Conservation (phyloP, 2,113 vertebrate species). For the Calidris pygmaea region DNA sequence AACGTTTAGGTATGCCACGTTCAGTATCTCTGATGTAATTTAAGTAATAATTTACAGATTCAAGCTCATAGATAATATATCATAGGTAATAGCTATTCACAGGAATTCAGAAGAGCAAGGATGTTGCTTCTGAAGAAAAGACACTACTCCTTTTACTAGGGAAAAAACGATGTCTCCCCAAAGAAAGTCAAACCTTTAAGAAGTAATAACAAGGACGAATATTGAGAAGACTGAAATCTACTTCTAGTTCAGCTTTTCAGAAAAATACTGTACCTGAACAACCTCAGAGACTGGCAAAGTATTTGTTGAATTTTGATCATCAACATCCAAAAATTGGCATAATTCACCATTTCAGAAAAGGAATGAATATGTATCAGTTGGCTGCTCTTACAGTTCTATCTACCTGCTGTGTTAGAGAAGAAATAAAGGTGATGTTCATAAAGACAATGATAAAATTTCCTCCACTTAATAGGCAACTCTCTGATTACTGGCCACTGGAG, state of each 20-base stretch:
- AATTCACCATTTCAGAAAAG: slow-evolving; percentile 49
- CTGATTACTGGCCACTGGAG: slow-evolving; percentile 75
- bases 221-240: background rate
- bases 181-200: background rate
- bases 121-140: background rate
- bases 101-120: background rate
- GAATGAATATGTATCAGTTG: slow-evolving; percentile 33
- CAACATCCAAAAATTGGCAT: slow-evolving; percentile 38
- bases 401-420: slow-evolving; percentile 43
- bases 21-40: background rate
- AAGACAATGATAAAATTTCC: slow-evolving; percentile 74
- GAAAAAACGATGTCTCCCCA: background rate
- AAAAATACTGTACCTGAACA: slow-evolving; percentile 34
- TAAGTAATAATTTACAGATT: background rate
- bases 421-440: slow-evolving; percentile 69
- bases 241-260: slow-evolving; percentile 23
- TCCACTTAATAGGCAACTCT: slow-evolving; percentile 72
- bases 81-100: background rate
- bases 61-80: background rate
- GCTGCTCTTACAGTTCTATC: slow-evolving; percentile 36
- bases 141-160: background rate
- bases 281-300: slow-evolving; percentile 46
- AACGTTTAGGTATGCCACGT: background rate
- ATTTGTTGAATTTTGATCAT: slow-evolving; percentile 61
- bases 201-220: background rate